These are phyloP conservation scores for Odontesthes bonariensis DNA, from an alignment of 2,113 vertebrate species.

Conservation along the genomic window DNA sequence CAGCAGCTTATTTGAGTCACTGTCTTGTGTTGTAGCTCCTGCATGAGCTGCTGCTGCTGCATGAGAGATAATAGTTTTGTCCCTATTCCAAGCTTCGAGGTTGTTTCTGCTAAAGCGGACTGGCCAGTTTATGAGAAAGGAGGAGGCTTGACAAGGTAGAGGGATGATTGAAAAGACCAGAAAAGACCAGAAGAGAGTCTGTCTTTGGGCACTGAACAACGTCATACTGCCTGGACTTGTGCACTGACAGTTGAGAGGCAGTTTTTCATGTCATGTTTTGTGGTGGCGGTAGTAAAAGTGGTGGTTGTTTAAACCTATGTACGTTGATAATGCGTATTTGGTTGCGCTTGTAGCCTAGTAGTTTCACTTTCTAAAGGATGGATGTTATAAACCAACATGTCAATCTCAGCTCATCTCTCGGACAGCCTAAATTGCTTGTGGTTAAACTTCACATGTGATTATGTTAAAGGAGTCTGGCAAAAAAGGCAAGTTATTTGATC, in stretches of 20 bases:
- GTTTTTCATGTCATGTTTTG: slow-evolving; percentile 59
- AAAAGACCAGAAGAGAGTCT: slow-evolving; percentile 45
- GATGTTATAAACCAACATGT: slow-evolving; percentile 26
- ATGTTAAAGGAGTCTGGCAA: too few relatives aligned
- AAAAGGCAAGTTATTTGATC: too few relatives aligned
- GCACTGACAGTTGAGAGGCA: slow-evolving; percentile 44
- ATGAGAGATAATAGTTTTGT: slow-evolving; percentile 76
- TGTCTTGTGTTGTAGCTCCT: slow-evolving; percentile 63
- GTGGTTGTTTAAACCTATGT: slow-evolving; percentile 29
- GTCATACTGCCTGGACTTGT: slow-evolving; percentile 66
- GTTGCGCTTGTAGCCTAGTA: background rate
- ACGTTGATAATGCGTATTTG: slow-evolving; percentile 10
- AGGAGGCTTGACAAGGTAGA: slow-evolving; percentile 13
- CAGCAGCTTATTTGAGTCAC: slow-evolving; percentile 60
- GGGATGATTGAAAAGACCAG: slow-evolving; percentile 62
- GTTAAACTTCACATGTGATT: too few relatives aligned
- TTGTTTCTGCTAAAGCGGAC: slow-evolving; percentile 60
- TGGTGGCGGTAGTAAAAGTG: slow-evolving; percentile 30
- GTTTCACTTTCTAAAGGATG: slow-evolving; percentile 10
- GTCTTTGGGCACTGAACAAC: slow-evolving; percentile 53
- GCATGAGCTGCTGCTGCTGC: slow-evolving; percentile 66
- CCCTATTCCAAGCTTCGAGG: slow-evolving; percentile 70
- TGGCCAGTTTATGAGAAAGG: slow-evolving; percentile 63
- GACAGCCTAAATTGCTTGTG: background rate
- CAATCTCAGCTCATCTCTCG: slow-evolving; percentile 24